Percentiles rank a stretch among this genome's conserved stretches.
Conservation (phyloP, 1,140 invertebrate species). For the Leptinotarsa undecemlineata region DNA sequence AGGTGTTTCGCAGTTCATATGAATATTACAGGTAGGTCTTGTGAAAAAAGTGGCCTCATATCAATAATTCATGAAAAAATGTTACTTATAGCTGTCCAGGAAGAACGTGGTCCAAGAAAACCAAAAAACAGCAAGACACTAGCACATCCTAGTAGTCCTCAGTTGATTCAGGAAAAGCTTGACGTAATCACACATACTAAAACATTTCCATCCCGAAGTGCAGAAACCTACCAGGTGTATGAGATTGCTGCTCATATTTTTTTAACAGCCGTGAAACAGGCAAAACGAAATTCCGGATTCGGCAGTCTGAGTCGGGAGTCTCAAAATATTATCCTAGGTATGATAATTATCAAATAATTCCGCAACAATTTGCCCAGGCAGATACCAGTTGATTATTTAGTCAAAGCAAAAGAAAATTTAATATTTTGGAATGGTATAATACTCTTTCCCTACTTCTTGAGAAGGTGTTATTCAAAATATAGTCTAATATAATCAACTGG, state of each 20-base stretch:
- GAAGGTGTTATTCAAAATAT: no score
- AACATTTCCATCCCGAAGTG: not conserved
- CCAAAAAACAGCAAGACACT: slow-evolving; percentile 46
- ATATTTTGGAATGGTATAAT: no score
- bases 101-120: slow-evolving; percentile 75
- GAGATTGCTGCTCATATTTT: slow-evolving; percentile 61
- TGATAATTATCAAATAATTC: not conserved
- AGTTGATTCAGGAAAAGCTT: slow-evolving; percentile 36
- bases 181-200: not conserved
- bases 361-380: no score
- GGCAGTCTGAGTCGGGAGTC: slow-evolving; percentile 53
- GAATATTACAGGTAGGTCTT: slow-evolving; percentile 71
- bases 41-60: not conserved
- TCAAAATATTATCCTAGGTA: slow-evolving; percentile 59
- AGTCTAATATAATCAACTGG: no score
- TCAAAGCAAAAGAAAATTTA: no score
- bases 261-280: slow-evolving; percentile 57
- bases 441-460: no score
- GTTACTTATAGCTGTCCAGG: slow-evolving; percentile 69
- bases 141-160: no score
- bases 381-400: no score
- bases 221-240: slow-evolving; percentile 23
- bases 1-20: slow-evolving; percentile 79
- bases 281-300: slow-evolving; percentile 59
- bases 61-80: no score